phyloP scores from a whole-genome alignment of 2,888 invertebrate genomes.

The Hirudinaria manillensis region DNA sequence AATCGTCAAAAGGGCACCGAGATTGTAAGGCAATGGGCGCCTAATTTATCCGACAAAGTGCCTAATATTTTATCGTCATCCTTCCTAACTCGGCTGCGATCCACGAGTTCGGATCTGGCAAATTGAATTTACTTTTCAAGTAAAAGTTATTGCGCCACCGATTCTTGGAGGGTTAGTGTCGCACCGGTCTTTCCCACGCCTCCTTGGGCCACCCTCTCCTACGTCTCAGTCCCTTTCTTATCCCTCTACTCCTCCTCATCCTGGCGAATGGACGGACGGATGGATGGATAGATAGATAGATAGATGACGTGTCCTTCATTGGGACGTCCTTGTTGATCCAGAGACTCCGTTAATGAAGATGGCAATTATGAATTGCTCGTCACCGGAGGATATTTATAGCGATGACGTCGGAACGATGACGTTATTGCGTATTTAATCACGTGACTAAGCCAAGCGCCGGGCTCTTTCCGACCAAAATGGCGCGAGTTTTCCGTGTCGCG shows the following conservation, averaged over 20 bases:
- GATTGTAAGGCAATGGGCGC: slow-evolving; percentile 29
- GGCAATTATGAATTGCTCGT: too few species aligned
- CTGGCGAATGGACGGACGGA: not conserved
- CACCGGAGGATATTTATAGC: too few species aligned
- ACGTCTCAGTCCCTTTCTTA: not conserved
- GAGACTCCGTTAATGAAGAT: too few species aligned
- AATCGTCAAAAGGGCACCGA: not conserved
- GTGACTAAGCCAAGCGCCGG: not conserved
- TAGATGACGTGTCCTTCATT: too few species aligned
- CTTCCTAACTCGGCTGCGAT: not conserved
- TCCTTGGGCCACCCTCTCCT: not conserved
- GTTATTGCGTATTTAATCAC: too few species aligned
- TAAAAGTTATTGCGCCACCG: not conserved
- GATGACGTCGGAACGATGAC: too few species aligned
- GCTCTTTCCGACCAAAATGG: not conserved
- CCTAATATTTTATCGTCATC: slow-evolving; percentile 30
- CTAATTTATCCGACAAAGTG: slow-evolving; percentile 32
- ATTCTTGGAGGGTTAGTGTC: slow-evolving; percentile 6
- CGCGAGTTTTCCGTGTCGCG: slow-evolving; percentile 13
- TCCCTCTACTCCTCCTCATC: not conserved
- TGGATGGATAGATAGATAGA: too few species aligned
- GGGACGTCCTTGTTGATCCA: too few species aligned
- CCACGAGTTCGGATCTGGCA: not conserved
- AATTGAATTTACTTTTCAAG: slow-evolving; percentile 19
- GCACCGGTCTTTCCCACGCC: not conserved